Percentiles rank a stretch among this genome's conserved stretches.
phyloP scores from a whole-genome alignment of 2,888 invertebrate genomes.

The Merodon equestris region DNA sequence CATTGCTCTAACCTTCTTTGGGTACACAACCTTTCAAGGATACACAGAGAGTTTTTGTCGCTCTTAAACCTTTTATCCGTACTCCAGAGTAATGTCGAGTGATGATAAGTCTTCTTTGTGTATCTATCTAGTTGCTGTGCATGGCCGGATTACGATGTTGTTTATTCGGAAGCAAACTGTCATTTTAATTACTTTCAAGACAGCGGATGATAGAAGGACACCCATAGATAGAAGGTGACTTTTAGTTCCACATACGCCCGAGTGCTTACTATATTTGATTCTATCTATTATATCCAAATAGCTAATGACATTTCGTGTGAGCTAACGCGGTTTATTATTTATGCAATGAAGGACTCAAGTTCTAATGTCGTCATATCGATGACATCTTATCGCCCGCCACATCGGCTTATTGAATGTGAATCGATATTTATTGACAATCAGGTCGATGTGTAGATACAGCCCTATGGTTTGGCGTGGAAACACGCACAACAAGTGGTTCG shows the following conservation, averaged over 20 bases:
- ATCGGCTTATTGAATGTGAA: constrained; percentile 33
- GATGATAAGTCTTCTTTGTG: constrained; percentile 47
- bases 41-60: constrained; percentile 61
- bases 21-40: constrained; percentile 66
- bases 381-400: constrained; percentile 17
- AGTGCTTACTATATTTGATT: constrained; percentile 24
- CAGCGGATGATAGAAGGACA: constrained; percentile 51
- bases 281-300: neutral
- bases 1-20: constrained; percentile 63
- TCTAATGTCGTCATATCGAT: constrained; percentile 10
- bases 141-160: constrained; percentile 35
- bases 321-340: constrained; percentile 59
- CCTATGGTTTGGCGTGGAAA: constrained; percentile 23
- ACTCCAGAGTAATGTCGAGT: constrained; percentile 52
- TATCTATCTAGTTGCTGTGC: constrained; percentile 33
- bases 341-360: constrained; percentile 13
- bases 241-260: constrained; percentile 60
- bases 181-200: constrained; percentile 65
- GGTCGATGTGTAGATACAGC: constrained; percentile 21
- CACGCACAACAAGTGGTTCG: constrained; percentile 55
- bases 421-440: constrained; percentile 58
- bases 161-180: constrained; percentile 62
- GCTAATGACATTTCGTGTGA: constrained; percentile 54
- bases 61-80: constrained; percentile 63
- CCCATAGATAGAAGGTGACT: constrained; percentile 32